phyloP scores from a whole-genome alignment of 2,888 invertebrate genomes.

The Rhyacophila evoluta region DNA sequence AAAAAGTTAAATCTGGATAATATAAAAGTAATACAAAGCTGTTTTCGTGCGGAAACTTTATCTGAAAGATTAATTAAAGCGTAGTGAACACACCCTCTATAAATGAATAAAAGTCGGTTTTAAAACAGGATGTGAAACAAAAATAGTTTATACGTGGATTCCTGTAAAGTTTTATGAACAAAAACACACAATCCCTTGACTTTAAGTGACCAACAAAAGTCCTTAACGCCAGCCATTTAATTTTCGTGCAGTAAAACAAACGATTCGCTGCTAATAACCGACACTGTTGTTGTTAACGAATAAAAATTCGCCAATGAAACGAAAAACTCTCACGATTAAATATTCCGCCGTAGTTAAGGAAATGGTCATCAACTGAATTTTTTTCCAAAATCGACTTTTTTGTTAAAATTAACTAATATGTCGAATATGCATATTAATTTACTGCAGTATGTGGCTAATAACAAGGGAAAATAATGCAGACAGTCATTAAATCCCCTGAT shows the following conservation, averaged over 20 bases:
- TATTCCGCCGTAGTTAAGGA: no score
- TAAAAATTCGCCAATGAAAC: background rate
- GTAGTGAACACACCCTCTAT: background rate
- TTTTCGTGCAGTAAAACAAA: conserved; percentile 3
- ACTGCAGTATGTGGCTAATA: no score
- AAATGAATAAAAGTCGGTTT: background rate
- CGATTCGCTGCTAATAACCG: conserved; percentile 4
- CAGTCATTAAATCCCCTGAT: no score
- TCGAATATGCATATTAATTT: no score
- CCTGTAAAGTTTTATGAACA: conserved; percentile 6
- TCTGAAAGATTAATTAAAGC: background rate
- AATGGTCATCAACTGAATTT: no score
- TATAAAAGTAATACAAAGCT: background rate
- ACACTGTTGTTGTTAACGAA: background rate
- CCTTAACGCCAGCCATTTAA: conserved; percentile 1
- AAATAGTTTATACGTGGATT: background rate
- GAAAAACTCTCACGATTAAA: background rate
- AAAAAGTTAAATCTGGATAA: no score
- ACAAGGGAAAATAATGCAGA: no score
- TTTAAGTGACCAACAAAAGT: conserved; percentile 15
- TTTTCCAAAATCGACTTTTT: no score
- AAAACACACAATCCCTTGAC: background rate
- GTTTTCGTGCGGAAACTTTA: background rate
- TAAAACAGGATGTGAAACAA: background rate
- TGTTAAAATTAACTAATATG: no score